Conservation (phyloP, 2,797 vertebrate genomes). For the Adelosebastes latens region DNA sequence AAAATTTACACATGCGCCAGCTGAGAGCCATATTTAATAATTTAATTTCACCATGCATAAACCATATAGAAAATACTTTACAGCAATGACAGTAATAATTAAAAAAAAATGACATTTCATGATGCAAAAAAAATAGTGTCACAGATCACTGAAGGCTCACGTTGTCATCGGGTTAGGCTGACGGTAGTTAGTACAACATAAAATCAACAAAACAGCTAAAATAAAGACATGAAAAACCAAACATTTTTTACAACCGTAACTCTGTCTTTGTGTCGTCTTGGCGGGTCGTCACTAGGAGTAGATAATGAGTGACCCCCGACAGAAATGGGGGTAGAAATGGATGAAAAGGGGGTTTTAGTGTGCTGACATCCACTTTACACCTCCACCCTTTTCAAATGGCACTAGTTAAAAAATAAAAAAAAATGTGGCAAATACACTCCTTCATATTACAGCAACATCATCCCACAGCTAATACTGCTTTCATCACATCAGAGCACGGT, state of each 20-base stretch:
- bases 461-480: conserved; percentile 25
- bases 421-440: conserved; percentile 36
- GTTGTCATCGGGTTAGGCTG: conserved; percentile 35
- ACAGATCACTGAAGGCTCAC: conserved; percentile 65
- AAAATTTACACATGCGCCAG: background rate
- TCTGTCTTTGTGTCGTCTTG: background rate
- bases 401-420: conserved; percentile 19
- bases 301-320: conserved; percentile 56
- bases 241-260: background rate
- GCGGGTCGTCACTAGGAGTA: background rate
- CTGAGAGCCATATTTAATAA: conserved; percentile 71
- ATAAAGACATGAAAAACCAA: conserved; percentile 3
- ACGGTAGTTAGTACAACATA: conserved; percentile 39
- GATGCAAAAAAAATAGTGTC: conserved; percentile 59
- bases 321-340: conserved; percentile 70
- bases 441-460: conserved; percentile 42
- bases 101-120: conserved; percentile 72
- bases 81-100: conserved; percentile 61
- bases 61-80: conserved; percentile 73
- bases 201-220: conserved; percentile 15
- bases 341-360: background rate
- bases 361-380: conserved; percentile 26
- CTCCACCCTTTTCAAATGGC: conserved; percentile 43
- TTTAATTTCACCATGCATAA: conserved; percentile 79
- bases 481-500: background rate